These are phyloP conservation scores for Astropecten irregularis DNA, from an alignment of 53 echinoderm and acorn worm species.

Conservation along the genomic window DNA sequence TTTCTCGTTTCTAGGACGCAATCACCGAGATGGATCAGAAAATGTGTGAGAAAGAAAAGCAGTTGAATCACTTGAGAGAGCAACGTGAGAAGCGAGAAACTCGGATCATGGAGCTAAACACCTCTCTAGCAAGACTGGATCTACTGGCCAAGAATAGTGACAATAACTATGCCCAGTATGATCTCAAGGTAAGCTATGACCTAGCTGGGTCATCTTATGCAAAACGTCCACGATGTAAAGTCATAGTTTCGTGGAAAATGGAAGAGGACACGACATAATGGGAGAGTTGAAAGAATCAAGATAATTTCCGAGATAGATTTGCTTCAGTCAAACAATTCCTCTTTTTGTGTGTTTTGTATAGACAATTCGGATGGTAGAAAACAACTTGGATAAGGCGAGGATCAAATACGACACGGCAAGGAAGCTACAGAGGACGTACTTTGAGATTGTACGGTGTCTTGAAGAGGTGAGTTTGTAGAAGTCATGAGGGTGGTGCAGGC, in stretches of 20 bases:
- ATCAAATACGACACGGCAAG: constrained; percentile 88
- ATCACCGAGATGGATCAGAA: constrained; percentile 86
- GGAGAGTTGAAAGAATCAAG: too few species aligned
- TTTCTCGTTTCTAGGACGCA: constrained; percentile 53
- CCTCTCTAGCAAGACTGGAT: constrained; percentile 47
- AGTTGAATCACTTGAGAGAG: constrained; percentile 77
- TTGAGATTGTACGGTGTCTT: constrained; percentile 78
- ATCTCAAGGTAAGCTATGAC: constrained; percentile 56
- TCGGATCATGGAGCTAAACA: constrained; percentile 70
- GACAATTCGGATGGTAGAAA: constrained; percentile 94
- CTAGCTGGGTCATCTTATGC: too few species aligned
- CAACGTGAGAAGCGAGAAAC: constrained; percentile 66
- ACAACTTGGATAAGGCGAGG: constrained; percentile 93
- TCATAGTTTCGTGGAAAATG: too few species aligned
- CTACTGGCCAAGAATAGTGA: constrained; percentile 68
- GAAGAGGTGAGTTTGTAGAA: constrained; percentile 92
- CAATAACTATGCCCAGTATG: constrained; percentile 67
- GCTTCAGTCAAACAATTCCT: too few species aligned
- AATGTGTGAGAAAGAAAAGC: constrained; percentile 86
- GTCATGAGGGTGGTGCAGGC: not conserved
- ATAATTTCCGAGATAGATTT: too few species aligned
- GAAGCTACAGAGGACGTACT: constrained; percentile 86
- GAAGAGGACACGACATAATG: too few species aligned
- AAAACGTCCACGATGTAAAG: too few species aligned
- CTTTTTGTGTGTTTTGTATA: too few species aligned